phyloP scores from a whole-genome alignment of 2,888 invertebrate species.

The Tupiocoris notatus region DNA sequence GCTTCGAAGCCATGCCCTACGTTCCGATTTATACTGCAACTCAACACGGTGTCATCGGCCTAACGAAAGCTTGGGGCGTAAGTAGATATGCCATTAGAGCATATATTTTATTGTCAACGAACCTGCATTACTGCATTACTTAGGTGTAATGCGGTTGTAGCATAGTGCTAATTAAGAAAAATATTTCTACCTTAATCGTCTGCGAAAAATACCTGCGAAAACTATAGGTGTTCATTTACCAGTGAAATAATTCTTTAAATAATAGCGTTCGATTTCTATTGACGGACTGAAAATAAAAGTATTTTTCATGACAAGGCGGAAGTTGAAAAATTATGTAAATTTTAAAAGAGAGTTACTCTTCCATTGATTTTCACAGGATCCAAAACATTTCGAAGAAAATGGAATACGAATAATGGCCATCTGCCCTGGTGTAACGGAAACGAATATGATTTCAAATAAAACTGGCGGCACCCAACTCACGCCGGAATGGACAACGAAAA shows the following conservation, averaged over 20 bases:
- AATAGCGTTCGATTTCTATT: background rate
- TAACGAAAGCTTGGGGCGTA: constrained; percentile 52
- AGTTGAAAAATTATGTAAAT: background rate
- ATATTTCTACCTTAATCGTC: no score
- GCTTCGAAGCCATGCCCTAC: constrained; percentile 57
- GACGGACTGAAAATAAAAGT: background rate
- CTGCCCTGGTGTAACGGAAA: constrained; percentile 42
- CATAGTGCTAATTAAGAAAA: no score
- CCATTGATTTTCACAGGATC: constrained; percentile 28
- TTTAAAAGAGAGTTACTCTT: background rate
- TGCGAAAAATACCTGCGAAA: no score
- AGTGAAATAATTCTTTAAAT: no score
- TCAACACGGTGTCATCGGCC: constrained; percentile 56
- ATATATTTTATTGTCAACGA: background rate
- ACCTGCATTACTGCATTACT: background rate
- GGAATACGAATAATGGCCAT: constrained; percentile 34
- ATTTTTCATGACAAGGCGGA: no score
- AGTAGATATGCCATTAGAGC: constrained; percentile 7
- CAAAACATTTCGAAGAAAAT: constrained; percentile 20
- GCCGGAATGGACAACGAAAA: constrained; percentile 39
- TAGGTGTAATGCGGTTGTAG: background rate
- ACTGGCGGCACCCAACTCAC: background rate
- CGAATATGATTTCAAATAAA: constrained; percentile 31
- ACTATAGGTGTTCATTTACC: no score
- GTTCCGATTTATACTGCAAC: constrained; percentile 63